Conservation (phyloP, 2,797 vertebrate genomes). For the Gorsachius magnificus region DNA sequence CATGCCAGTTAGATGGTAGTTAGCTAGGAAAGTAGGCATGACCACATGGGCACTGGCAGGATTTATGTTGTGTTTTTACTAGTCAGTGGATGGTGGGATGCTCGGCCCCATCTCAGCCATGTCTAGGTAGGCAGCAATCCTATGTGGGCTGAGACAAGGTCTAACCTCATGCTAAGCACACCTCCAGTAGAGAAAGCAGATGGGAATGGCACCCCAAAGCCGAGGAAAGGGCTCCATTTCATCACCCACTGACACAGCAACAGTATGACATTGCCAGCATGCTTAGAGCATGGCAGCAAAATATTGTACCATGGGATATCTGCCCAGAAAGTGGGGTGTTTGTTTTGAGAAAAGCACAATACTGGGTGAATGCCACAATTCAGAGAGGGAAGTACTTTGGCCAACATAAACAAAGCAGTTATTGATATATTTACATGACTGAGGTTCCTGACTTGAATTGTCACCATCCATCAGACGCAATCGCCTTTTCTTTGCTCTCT, state of each 20-base stretch:
- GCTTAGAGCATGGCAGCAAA: background rate
- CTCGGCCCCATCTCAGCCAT: background rate
- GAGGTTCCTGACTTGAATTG: constrained; percentile 14
- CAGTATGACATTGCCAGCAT: background rate
- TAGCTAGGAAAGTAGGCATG: background rate
- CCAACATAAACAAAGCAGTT: constrained; percentile 56
- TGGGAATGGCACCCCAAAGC: background rate
- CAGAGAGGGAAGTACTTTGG: constrained; percentile 1
- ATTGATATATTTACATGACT: constrained; percentile 40
- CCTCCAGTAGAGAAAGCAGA: background rate
- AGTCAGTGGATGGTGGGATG: background rate
- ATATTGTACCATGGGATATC: background rate
- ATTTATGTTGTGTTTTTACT: background rate
- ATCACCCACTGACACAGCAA: background rate
- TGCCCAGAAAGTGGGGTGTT: constrained; percentile 44
- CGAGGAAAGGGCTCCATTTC: background rate
- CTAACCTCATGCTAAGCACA: background rate
- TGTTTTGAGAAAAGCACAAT: constrained; percentile 46
- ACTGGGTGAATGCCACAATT: constrained; percentile 36
- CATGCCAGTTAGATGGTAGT: background rate
- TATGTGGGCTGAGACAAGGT: background rate
- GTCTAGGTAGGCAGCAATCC: background rate
- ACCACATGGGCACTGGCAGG: background rate
- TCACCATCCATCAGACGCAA: background rate
- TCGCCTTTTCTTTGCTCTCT: background rate